These are phyloP conservation scores for Cochlearius cochlearius DNA, from an alignment of 2,113 vertebrate species.

Conservation along the genomic window DNA sequence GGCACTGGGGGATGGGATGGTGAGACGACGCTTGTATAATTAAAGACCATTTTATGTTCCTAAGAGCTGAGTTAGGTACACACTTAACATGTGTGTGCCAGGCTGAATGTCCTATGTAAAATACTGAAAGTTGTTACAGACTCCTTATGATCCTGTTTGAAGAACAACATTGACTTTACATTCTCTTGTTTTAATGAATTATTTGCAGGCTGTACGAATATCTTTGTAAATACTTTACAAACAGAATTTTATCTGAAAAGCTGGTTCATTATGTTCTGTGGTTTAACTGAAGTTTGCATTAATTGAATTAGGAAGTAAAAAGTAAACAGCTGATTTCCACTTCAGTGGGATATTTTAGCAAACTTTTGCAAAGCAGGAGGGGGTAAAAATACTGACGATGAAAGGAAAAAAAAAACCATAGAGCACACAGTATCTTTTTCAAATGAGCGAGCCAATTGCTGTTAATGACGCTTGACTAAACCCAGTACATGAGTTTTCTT, in stretches of 20 bases:
- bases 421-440: neutral
- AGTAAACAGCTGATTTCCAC: neutral
- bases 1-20: neutral
- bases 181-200: neutral
- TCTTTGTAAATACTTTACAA: neutral
- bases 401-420: neutral
- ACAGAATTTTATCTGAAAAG: neutral
- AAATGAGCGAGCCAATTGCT: neutral
- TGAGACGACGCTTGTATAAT: neutral
- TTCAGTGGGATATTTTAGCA: neutral
- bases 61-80: neutral
- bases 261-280: neutral
- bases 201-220: neutral
- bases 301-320: neutral
- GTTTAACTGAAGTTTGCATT: neutral
- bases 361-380: neutral
- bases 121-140: neutral
- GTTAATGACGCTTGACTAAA: neutral
- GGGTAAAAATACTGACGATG: neutral
- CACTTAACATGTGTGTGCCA: neutral
- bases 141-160: neutral
- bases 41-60: neutral
- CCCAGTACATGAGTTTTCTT: neutral
- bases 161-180: neutral
- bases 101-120: neutral